phyloP scores from a whole-genome alignment of 2,888 invertebrate genomes.

The Cheilosia soror region DNA sequence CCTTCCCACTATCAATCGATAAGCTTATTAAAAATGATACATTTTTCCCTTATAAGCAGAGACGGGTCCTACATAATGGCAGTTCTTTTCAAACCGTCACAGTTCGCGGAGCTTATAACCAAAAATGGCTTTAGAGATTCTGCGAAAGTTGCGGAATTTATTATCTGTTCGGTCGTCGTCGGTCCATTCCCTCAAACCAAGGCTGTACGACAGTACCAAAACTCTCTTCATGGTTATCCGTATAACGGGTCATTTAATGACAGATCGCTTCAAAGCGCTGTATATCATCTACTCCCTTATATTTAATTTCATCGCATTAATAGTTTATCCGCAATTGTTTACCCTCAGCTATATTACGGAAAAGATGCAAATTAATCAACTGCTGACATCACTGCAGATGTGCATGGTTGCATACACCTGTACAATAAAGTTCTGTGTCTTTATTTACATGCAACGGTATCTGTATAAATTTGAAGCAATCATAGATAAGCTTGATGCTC shows the following conservation, averaged over 20 bases:
- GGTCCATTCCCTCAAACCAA: no score
- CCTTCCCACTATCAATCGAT: no score
- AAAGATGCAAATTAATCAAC: not conserved
- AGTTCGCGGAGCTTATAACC: no score
- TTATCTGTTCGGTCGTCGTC: not conserved
- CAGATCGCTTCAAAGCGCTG: not conserved
- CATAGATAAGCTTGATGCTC: constrained; percentile 78
- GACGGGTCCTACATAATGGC: no score
- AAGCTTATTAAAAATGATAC: no score
- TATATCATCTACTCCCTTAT: not conserved
- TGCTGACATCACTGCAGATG: not conserved
- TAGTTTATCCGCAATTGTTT: not conserved
- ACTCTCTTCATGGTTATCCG: not conserved
- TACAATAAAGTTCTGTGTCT: constrained; percentile 43
- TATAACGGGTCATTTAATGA: not conserved
- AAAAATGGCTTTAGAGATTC: no score
- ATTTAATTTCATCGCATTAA: not conserved
- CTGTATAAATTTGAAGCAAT: constrained; percentile 75
- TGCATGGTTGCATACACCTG: not conserved
- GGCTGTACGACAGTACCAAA: not conserved
- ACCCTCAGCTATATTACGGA: not conserved
- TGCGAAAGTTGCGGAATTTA: no score
- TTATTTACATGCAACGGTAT: constrained; percentile 74
- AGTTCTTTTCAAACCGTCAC: no score
- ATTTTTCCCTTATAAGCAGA: no score